A percentile compares a stretch with the other conserved stretches of the same genome.
phyloP scores from a whole-genome alignment of 2,113 vertebrate genomes.

The Ariopsis seemanni region DNA sequence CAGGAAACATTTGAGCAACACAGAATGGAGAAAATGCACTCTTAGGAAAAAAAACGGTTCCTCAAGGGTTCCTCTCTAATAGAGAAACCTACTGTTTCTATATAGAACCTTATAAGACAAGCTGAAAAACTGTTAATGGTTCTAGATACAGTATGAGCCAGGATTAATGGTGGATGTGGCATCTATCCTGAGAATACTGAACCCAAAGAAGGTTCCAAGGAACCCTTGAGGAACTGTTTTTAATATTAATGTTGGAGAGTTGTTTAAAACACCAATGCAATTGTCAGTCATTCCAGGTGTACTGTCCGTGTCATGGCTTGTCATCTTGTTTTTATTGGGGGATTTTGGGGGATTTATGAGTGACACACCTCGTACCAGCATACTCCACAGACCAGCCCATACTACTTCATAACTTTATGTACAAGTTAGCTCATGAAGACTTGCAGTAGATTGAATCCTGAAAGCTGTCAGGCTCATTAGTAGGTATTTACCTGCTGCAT shows the following conservation, averaged over 20 bases:
- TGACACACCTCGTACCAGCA: neutral
- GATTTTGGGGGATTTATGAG: neutral
- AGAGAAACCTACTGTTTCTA: neutral
- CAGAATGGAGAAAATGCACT: neutral
- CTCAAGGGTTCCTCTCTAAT: neutral
- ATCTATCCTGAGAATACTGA: too few relatives aligned
- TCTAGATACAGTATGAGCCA: neutral
- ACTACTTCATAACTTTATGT: neutral
- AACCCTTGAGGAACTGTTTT: neutral
- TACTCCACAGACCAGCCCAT: neutral
- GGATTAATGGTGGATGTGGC: too few relatives aligned
- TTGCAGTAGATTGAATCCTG: constrained; percentile 1
- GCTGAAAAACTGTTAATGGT: neutral
- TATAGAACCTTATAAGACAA: neutral
- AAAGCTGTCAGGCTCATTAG: constrained; percentile 44
- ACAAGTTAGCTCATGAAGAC: neutral
- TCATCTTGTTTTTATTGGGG: neutral
- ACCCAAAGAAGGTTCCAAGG: neutral
- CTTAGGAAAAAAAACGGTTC: neutral
- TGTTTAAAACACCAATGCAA: neutral
- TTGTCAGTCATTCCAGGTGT: neutral
- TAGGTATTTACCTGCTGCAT: constrained; percentile 46
- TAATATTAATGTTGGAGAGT: neutral
- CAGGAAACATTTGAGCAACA: neutral
- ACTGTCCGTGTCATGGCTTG: neutral